A percentile compares a stretch with the other conserved stretches of the same genome.
These are phyloP conservation scores for Mycteria americana DNA, from an alignment of 2,797 vertebrate species.

Conservation along the genomic window DNA sequence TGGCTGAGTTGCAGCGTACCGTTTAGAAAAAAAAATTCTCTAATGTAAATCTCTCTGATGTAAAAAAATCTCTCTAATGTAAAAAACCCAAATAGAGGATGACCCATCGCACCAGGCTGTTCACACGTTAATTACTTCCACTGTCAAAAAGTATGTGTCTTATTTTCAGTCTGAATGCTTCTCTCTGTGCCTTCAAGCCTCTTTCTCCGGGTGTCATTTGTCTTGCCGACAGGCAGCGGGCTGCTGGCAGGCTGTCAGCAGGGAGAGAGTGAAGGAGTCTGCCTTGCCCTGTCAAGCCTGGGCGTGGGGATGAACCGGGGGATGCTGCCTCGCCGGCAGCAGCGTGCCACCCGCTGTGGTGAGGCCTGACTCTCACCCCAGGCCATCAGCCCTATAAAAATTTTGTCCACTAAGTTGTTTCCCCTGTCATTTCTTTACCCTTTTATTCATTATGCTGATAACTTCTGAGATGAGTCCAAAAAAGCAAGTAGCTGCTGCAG, in stretches of 20 bases:
- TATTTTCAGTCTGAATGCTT: background rate
- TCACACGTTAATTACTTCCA: fast-evolving
- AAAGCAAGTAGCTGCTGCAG: background rate
- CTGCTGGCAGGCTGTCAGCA: background rate
- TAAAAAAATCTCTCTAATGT: no score
- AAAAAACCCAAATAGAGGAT: background rate
- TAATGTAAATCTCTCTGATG: no score
- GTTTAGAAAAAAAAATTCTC: background rate
- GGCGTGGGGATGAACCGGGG: background rate
- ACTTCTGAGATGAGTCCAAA: background rate
- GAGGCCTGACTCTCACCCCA: background rate
- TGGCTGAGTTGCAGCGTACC: background rate
- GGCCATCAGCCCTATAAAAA: background rate
- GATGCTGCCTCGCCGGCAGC: background rate
- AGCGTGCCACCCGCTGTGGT: background rate
- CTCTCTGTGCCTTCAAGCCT: background rate
- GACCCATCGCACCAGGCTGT: background rate
- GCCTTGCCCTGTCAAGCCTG: fast-evolving
- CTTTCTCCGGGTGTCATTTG: background rate
- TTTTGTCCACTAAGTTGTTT: background rate
- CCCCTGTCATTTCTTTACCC: background rate
- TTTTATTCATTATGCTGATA: background rate
- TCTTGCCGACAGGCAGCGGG: background rate
- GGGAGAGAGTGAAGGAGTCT: background rate
- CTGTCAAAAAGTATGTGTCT: background rate